A percentile compares a stretch with the other conserved stretches of the same genome.
These are phyloP conservation scores for Luperina nickerlii DNA, from an alignment of 2,888 invertebrate genomes.

Conservation along the genomic window DNA sequence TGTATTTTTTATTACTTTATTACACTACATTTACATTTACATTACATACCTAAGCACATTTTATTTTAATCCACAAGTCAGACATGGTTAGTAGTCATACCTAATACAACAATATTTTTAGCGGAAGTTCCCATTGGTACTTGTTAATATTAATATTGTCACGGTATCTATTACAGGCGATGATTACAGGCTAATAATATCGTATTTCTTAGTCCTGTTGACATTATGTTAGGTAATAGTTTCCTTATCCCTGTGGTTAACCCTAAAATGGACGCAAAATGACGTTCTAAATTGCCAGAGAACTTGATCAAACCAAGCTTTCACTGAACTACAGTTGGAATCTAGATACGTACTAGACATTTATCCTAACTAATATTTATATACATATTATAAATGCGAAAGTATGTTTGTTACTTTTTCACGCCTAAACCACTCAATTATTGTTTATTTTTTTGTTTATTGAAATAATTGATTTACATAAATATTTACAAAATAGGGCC, in stretches of 20 bases:
- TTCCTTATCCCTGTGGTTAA: conserved; percentile 24
- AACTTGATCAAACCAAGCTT: conserved; percentile 22
- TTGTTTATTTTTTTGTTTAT: too few species aligned
- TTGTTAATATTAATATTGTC: conserved; percentile 26
- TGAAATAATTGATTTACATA: too few species aligned
- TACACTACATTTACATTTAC: background rate
- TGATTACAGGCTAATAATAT: conserved; percentile 19
- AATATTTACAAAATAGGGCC: too few species aligned
- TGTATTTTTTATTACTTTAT: conserved; percentile 43
- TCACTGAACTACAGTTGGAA: background rate
- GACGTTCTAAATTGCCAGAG: conserved; percentile 3
- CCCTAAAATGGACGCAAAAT: conserved; percentile 34
- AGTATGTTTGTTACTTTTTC: too few species aligned
- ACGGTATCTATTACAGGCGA: conserved; percentile 29
- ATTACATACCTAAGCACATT: background rate
- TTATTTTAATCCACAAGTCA: background rate
- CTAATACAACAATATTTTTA: conserved; percentile 21
- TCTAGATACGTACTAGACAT: background rate
- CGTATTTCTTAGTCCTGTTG: conserved; percentile 33
- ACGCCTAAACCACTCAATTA: too few species aligned
- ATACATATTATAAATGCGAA: too few species aligned
- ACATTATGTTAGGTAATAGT: conserved; percentile 10
- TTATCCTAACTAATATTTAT: background rate
- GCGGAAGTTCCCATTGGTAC: conserved; percentile 49
- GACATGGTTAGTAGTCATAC: conserved; percentile 46